Evolutionary conservation across 2,888 invertebrate genomes (phyloP), one percentile per base, ranked within the genome.

Genomic region (Drosophila multiciliata): DNA sequence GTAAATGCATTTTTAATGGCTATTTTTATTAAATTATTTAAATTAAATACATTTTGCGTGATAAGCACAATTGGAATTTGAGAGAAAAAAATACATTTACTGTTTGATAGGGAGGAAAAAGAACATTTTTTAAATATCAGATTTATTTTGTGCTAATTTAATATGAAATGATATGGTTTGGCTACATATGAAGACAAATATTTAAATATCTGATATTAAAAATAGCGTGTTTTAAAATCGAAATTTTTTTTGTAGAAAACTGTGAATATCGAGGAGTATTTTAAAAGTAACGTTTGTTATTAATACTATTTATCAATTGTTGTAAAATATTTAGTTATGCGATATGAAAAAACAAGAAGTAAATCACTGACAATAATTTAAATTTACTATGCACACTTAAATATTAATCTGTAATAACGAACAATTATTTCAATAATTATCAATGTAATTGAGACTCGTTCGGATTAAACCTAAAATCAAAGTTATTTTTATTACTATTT

Each of bases 11-110:
- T 49, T 42, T 26, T 12, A 38, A 45, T 59, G 38, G 45, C 35
- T 7, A 11, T 40, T 64, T 64, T 55, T 29, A 50, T 59, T 45
- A 35, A 29, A 72, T 62, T 55, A 57, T 74, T 66, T 36, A 42
- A 59, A 73, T 62, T 32, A 60, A 73, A 49, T 40, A 26, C n/a
- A 17, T 59, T 9, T 42, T 50, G 32, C 26, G 17, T 35, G 15
- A 12, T 32, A 38, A 50, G 7, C 40, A 29, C 6, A 26, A 40
- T 38, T 54, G 5, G 26, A 57, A 40, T 48, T 35, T 32, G 3
- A 35, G 23, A 40, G 11, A 2, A 17, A 1, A 7, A 26, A 20
- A 40, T 36, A 0, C 3, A 23, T 33, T 6, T 17, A 6, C 11
- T 15, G 15, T 17, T 33, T 12, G 5, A 33, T 23, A 4, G 15